A percentile compares a stretch with the other conserved stretches of the same genome.
These are phyloP conservation scores for Lates japonicus DNA, from an alignment of 2,797 vertebrate species.

Conservation along the genomic window DNA sequence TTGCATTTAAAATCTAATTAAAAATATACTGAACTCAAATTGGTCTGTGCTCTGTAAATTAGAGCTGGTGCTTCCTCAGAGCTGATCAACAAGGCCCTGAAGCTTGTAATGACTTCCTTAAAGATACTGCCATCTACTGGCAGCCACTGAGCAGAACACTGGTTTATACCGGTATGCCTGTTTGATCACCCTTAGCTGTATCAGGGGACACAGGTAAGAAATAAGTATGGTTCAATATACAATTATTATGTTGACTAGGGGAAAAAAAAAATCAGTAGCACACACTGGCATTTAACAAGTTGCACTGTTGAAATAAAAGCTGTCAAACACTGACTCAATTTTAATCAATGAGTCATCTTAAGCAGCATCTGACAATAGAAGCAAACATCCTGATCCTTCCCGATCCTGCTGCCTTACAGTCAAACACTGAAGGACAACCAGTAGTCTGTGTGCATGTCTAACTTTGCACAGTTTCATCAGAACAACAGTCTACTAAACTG, in stretches of 20 bases:
- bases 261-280: background rate
- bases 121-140: constrained; percentile 53
- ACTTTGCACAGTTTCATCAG: too few species aligned
- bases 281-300: background rate
- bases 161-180: background rate
- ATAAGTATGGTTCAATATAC: background rate
- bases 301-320: background rate
- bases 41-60: background rate
- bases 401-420: too few species aligned
- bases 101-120: background rate
- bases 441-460: too few species aligned
- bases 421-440: too few species aligned
- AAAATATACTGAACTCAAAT: background rate
- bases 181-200: background rate
- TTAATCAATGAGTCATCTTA: background rate
- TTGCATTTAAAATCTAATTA: background rate
- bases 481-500: too few species aligned
- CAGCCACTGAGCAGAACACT: background rate
- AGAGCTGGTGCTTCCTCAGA: background rate
- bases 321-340: background rate
- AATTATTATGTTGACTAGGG: background rate
- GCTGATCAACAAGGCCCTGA: background rate
- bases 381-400: too few species aligned
- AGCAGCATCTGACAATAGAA: background rate
- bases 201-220: background rate